A percentile compares a stretch with the other conserved stretches of the same genome.
phyloP scores from a whole-genome alignment of 53 echinoderm and acorn worm species.

The Zoroaster sp. region DNA sequence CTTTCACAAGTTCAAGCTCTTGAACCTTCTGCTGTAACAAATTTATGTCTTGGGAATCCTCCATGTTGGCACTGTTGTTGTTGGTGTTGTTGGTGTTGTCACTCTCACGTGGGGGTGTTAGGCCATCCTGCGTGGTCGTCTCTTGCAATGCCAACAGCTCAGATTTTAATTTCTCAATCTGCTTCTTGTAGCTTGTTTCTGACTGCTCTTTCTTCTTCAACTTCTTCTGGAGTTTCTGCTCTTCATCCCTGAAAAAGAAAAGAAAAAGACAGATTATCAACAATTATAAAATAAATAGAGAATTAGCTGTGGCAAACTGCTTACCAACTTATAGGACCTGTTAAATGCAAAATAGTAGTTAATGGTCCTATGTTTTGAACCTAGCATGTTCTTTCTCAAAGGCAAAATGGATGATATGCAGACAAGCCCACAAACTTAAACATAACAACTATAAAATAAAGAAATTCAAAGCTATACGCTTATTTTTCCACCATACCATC shows the following conservation, averaged over 20 bases:
- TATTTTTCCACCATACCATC: no score
- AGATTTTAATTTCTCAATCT: not conserved
- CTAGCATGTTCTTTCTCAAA: no score
- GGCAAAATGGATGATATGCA: no score
- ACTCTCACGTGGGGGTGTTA: not conserved
- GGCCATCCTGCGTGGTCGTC: not conserved
- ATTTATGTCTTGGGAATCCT: slow-evolving; percentile 17
- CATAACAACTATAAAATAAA: not conserved
- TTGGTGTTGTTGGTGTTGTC: not conserved
- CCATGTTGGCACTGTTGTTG: slow-evolving; percentile 17
- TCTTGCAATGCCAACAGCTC: not conserved
- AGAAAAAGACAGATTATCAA: not conserved
- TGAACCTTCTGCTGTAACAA: slow-evolving; percentile 45
- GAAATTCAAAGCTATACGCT: no score
- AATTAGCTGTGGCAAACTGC: no score
- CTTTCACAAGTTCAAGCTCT: slow-evolving; percentile 57
- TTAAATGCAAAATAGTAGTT: no score
- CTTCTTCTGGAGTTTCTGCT: slow-evolving; percentile 58
- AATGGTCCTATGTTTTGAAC: no score
- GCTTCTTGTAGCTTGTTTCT: slow-evolving; percentile 52
- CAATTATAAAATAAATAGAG: not conserved
- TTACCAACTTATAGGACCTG: no score
- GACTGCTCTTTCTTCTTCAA: slow-evolving; percentile 40
- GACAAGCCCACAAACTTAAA: no score
- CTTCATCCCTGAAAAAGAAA: slow-evolving; percentile 32